phyloP scores from a whole-genome alignment of 2,797 vertebrate genomes.

The Anolis apletophallus region DNA sequence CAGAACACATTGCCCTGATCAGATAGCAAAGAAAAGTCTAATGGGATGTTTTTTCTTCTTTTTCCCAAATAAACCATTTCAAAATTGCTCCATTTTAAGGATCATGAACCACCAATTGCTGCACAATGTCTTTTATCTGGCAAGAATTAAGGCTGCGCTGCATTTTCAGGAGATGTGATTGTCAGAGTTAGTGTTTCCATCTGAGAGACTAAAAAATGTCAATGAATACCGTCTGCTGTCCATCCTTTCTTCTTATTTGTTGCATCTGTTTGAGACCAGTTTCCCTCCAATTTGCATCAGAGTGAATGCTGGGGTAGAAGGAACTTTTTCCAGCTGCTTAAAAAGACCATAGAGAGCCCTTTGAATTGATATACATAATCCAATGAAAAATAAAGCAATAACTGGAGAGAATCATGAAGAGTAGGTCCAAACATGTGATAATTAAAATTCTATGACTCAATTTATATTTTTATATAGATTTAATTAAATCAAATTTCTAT shows the following conservation, averaged over 20 bases:
- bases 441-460: no score
- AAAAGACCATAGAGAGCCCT: neutral
- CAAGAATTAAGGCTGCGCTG: neutral
- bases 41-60: conserved; percentile 31
- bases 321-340: neutral
- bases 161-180: neutral
- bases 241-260: neutral
- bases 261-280: neutral
- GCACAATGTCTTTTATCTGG: conserved; percentile 34
- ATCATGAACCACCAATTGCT: conserved; percentile 49
- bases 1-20: conserved; percentile 52
- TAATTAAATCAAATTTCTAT: no score
- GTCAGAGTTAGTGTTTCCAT: neutral
- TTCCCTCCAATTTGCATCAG: neutral
- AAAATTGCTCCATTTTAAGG: conserved; percentile 60
- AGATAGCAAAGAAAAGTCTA: conserved; percentile 36
- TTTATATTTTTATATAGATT: no score
- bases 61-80: conserved; percentile 55
- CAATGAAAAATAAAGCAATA: no score
- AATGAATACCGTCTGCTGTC: neutral
- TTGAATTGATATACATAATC: neutral
- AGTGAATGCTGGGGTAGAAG: neutral
- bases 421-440: no score
- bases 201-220: neutral
- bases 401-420: no score